Evolutionary conservation across 2,888 invertebrate species (phyloP), one percentile per base, ranked within the genome.

Genomic region (Lissonota sp.): DNA sequence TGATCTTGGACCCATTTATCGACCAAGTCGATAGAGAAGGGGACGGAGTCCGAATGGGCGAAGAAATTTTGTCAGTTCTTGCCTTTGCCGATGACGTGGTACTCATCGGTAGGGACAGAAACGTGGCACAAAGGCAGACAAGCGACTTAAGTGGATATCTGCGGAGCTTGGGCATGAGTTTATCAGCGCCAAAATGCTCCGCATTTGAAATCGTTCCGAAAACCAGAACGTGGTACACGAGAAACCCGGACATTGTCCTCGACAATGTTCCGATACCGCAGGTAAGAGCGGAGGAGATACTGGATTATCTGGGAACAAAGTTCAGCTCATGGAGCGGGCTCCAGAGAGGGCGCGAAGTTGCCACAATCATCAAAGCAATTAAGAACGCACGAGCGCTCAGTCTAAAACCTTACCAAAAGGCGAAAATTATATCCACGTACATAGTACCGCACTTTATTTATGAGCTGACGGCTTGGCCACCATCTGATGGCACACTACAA

Each of bases 1-100:
- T 79, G 12, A 55, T 86, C 0, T 49, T 89, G 0, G 88, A 91
- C 39, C 42, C 87, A 0, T 8, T 91, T 1, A 84, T 90, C 0
- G 88, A 87, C 0, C 79, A 74, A 44, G 66, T 89, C 0, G 7
- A 70, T 0, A 6, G 42, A 0, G 0, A 42, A 0, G 42, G 63
- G 0, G 3, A 7, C 6, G 79, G 84, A 0, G 39, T 70, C 0
- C 44, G 14, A 5, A 0, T 69, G 1, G 73, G 53, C 0, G 53
- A 60, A 0, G 8, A 8, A 0, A 69, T 62, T 0, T 6, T 86
- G 0, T 0, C 84, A 0, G 69, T 75, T 0, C 4, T 85, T 0
- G 85, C 83, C 0, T 87, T 86, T 12, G 87, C 85, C 0, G 86
- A 87, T 51, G 85, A 87, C 8, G 1, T 85, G 0, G 83, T 85